Conservation (phyloP, 2,113 vertebrate species). For the Sclerurus mexicanus region DNA sequence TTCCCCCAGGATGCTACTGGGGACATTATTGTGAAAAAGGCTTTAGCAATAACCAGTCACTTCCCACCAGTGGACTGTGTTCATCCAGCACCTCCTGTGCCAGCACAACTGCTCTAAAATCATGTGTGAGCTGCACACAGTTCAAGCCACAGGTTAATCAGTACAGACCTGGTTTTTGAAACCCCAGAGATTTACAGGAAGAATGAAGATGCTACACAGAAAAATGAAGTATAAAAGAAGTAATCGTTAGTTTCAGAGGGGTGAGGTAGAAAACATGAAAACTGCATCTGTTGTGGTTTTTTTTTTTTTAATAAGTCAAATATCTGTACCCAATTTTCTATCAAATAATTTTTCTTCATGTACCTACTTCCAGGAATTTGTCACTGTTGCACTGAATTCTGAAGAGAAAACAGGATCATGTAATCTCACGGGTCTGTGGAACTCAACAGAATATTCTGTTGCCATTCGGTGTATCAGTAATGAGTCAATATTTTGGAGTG, state of each 20-base stretch:
- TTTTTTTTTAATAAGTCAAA: background rate
- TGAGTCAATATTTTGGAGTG: slow-evolving; percentile 71
- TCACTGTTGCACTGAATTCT: background rate
- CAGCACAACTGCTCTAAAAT: background rate
- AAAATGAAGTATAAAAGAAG: background rate
- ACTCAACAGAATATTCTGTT: slow-evolving; percentile 65
- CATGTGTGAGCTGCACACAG: accelerated
- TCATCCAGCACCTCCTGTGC: background rate
- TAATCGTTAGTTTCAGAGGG: background rate
- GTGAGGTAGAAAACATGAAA: background rate
- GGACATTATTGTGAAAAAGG: background rate
- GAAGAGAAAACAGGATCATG: background rate
- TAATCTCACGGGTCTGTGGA: slow-evolving; percentile 65
- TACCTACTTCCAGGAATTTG: slow-evolving; percentile 14
- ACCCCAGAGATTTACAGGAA: background rate
- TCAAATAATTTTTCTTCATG: background rate
- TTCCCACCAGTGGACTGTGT: background rate
- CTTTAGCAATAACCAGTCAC: background rate
- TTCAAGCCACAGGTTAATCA: background rate
- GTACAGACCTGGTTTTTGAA: background rate
- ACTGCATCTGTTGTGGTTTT: background rate
- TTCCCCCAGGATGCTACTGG: background rate
- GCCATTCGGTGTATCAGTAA: slow-evolving; percentile 23
- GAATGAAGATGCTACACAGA: background rate
- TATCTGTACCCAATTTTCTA: background rate